A percentile compares a stretch with the other conserved stretches of the same genome.
Evolutionary conservation across 2,113 vertebrate genomes (phyloP).

Genomic region (Coregonus clupeaformis): DNA sequence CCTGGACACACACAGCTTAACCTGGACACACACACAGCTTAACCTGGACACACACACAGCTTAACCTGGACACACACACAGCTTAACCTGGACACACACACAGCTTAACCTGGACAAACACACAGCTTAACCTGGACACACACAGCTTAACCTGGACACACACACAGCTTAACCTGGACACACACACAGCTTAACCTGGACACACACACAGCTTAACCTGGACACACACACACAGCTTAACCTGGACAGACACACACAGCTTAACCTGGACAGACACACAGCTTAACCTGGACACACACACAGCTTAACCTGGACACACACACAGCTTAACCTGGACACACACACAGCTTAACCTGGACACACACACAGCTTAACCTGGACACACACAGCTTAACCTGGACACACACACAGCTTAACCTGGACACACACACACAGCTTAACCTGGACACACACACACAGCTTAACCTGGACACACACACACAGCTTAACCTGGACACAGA

Average conservation of each 20-base stretch:
- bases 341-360: neutral
- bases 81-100: neutral
- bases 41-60: neutral
- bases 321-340: neutral
- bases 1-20: neutral
- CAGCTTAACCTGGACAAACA: neutral
- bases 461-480: constrained; percentile 7
- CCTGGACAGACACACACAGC: neutral
- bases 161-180: neutral
- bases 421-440: neutral
- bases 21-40: neutral
- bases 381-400: neutral
- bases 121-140: neutral
- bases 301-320: constrained; percentile 36
- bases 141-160: constrained; percentile 34
- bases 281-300: neutral
- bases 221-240: neutral
- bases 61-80: neutral
- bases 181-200: neutral
- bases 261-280: neutral
- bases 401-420: neutral
- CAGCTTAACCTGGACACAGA: neutral
- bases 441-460: neutral
- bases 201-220: neutral
- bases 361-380: neutral